Evolutionary conservation across 2,888 invertebrate species (phyloP), one percentile per base, ranked within the genome.

Genomic region (Chrysodeixis includens): DNA sequence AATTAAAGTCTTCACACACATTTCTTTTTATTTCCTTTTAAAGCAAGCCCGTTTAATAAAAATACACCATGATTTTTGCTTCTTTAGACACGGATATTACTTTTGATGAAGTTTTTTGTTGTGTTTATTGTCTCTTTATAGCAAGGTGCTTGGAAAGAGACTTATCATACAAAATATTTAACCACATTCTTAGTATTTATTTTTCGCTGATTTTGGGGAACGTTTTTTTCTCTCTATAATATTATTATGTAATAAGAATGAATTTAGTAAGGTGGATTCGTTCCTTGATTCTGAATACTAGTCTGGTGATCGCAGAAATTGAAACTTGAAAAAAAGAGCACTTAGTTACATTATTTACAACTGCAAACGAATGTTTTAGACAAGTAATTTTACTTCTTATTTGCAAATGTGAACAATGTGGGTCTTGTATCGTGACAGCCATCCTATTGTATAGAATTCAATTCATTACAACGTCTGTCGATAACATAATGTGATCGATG

Each of bases 401-500:
- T 40, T n/a, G 6, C 6, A n/a, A 14, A 40, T n/a, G n/a, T n/a
- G n/a, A n/a, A 35, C 35, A 26, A 6, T 26, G 5, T 4, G 40
- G 6, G 40, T 40, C n/a, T 40, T n/a, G 40, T 14, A 5, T n/a
- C 12, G 40, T n/a, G 4, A 40, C 40, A 40, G 40, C 14, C n/a
- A 40, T 40, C 40, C 40, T 40, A 40, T 40, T 40, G n/a, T 40
- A n/a, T n/a, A 40, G 40, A 40, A 40, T 40, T 40, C 40, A 40
- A 40, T 40, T 40, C n/a, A n/a, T 40, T n/a, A n/a, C 14, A 40
- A n/a, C n/a, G 40, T 40, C 40, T n/a, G n/a, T 6, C 40, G 40
- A 14, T 40, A 40, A 40, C 7, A 40, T 40, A 40, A 40, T 40
- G 40, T 40, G n/a, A 40, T n/a, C 4, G n/a, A 40, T 40, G 40